A percentile compares a stretch with the other conserved stretches of the same genome.
phyloP scores from a whole-genome alignment of 1,140 invertebrate genomes.

The Philotrypesis tridentata region DNA sequence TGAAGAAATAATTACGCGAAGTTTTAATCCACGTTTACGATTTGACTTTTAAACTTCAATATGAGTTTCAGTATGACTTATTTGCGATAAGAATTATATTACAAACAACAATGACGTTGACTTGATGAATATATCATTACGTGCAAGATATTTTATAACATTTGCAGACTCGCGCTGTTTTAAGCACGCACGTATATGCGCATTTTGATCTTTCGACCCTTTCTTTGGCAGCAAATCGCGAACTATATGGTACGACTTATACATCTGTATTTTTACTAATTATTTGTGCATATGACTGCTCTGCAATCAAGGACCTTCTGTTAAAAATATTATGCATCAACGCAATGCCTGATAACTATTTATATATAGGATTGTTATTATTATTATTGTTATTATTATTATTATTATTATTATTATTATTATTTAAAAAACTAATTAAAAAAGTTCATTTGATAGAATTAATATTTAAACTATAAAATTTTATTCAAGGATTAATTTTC shows the following conservation, averaged over 20 bases:
- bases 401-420: too few relatives aligned
- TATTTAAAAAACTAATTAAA: too few relatives aligned
- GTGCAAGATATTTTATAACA: not conserved
- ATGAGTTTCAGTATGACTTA: too few relatives aligned
- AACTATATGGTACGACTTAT: not conserved
- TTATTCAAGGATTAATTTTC: too few relatives aligned
- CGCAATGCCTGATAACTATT: not conserved
- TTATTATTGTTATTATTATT: too few relatives aligned
- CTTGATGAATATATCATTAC: not conserved
- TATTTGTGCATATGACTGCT: not conserved
- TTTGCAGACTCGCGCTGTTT: conserved; percentile 13
- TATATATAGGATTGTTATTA: too few relatives aligned
- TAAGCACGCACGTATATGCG: conserved; percentile 3
- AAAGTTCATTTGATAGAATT: too few relatives aligned
- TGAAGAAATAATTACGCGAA: too few relatives aligned
- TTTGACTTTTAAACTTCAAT: too few relatives aligned
- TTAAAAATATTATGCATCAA: not conserved
- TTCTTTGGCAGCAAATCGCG: not conserved
- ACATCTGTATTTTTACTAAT: not conserved
- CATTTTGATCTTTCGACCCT: conserved; percentile 32
- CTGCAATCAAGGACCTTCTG: not conserved
- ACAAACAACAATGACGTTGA: not conserved
- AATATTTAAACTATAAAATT: too few relatives aligned
- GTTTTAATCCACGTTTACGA: too few relatives aligned
- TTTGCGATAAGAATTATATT: too few relatives aligned